Conservation (phyloP, 2,113 vertebrate genomes). For the Anoplopoma fimbria region DNA sequence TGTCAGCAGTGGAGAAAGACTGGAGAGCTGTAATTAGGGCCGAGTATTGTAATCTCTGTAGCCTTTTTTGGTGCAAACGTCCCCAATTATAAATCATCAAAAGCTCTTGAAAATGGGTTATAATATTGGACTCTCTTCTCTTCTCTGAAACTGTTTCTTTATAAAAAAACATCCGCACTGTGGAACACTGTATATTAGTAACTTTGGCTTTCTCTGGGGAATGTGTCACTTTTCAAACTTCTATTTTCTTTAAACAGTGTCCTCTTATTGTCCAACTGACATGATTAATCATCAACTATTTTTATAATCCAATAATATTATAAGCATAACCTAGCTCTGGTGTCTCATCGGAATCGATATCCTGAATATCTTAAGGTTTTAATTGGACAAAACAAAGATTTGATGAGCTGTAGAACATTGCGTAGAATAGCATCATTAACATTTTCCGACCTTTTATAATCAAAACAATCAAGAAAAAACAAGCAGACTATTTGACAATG, state of each 20-base stretch:
- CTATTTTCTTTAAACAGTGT: background rate
- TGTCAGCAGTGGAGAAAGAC: background rate
- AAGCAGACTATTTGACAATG: background rate
- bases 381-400: background rate
- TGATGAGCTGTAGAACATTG: background rate
- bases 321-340: background rate
- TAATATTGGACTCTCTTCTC: background rate
- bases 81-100: constrained; percentile 34
- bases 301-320: background rate
- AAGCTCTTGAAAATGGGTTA: constrained; percentile 31
- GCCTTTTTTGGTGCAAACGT: constrained; percentile 13
- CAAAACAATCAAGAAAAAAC: background rate
- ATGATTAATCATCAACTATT: background rate
- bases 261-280: background rate
- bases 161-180: background rate
- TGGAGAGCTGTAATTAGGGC: constrained; percentile 38
- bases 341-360: background rate
- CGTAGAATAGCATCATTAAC: background rate
- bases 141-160: background rate
- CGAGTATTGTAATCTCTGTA: background rate
- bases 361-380: background rate
- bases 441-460: background rate
- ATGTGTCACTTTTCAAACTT: background rate
- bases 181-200: background rate
- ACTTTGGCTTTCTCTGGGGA: background rate